These are phyloP conservation scores for Orthosia cruda DNA, from an alignment of 2,888 invertebrate genomes.

Conservation along the genomic window DNA sequence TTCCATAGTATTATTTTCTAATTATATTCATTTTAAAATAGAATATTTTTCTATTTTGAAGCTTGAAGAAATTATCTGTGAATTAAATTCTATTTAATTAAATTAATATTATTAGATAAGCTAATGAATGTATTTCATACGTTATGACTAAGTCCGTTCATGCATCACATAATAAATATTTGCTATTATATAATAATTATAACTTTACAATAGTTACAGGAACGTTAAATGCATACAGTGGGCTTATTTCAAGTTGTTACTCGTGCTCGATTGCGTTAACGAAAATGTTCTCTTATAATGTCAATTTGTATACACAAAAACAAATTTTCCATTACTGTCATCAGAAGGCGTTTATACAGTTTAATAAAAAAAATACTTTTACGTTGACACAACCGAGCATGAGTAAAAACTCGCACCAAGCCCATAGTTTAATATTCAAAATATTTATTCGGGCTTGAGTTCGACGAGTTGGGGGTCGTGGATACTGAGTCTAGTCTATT, in stretches of 20 bases:
- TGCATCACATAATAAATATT: slow-evolving; percentile 47
- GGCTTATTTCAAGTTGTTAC: too few species aligned
- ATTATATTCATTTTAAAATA: slow-evolving; percentile 41
- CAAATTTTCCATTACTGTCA: too few species aligned
- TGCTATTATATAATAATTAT: slow-evolving; percentile 14
- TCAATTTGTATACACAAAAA: too few species aligned
- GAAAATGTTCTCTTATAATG: too few species aligned
- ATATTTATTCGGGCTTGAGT: slow-evolving; percentile 59
- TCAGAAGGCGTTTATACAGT: too few species aligned
- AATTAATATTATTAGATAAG: slow-evolving; percentile 22
- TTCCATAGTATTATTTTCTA: slow-evolving; percentile 16
- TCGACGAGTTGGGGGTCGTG: slow-evolving; percentile 50
- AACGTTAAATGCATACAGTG: slow-evolving; percentile 57
- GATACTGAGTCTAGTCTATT: slow-evolving; percentile 60
- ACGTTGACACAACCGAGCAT: too few species aligned
- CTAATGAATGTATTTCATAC: slow-evolving; percentile 55
- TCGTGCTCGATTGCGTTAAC: too few species aligned
- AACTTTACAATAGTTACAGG: slow-evolving; percentile 57
- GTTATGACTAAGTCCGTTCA: slow-evolving; percentile 52
- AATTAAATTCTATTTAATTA: slow-evolving; percentile 46
- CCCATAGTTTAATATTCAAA: slow-evolving; percentile 60
- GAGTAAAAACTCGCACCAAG: too few species aligned
- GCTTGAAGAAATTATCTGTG: slow-evolving; percentile 50
- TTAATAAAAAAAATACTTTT: too few species aligned
- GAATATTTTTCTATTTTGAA: too few species aligned